Evolutionary conservation across 30 jellyfish, hydroid and myxozoan species (phyloP), one percentile per base, ranked within the genome.

Genomic region (Aurelia aurita complex sp. Pacific): DNA sequence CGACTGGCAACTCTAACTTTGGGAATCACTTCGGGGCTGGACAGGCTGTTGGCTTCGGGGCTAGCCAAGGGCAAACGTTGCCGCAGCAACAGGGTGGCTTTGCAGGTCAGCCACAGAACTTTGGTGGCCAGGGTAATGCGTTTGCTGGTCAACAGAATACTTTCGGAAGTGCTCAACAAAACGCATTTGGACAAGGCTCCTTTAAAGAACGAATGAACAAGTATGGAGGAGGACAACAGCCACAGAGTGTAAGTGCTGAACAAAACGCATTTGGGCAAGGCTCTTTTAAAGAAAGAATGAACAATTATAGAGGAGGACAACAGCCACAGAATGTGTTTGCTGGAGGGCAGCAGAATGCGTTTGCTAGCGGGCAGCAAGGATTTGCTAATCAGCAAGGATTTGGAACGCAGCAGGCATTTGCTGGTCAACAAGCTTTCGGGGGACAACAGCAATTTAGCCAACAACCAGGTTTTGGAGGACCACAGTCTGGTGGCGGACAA

Each of bases 391-490:
- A 83, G 61, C 86, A 83, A 18, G 75, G 65, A 2, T 38, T 74
- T 62, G 78, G 89, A 0, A 64, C 68, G 51, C 80, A 50, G 59
- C 84, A 74, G 17, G 55, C 17, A 36, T 72, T 72, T 38, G 38
- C 72, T 50, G 72, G 85, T 10, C 85, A 46, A 18, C 85, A 74
- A 19, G 19, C 89, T 82, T 11, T 79, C n/a, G 65, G 59, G 4
- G 96, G 90, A n/a, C 90, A 80, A 53, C 83, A 53, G 36, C 53
- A 36, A 33, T 51, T 67, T 60, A 73, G 60, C 36, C 78, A 12
- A 16, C 84, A 54, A 57, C 91, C 69, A 71, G 77, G 84, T 53
- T 82, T 82, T 82, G 85, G 79, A 23, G 85, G 85, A 11, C 91
- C 55, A 33, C 91, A 82, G 61, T 29, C 33, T 13, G 80, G 54